phyloP scores from a whole-genome alignment of 1,140 invertebrate genomes.

The Belonocnema kinseyi region DNA sequence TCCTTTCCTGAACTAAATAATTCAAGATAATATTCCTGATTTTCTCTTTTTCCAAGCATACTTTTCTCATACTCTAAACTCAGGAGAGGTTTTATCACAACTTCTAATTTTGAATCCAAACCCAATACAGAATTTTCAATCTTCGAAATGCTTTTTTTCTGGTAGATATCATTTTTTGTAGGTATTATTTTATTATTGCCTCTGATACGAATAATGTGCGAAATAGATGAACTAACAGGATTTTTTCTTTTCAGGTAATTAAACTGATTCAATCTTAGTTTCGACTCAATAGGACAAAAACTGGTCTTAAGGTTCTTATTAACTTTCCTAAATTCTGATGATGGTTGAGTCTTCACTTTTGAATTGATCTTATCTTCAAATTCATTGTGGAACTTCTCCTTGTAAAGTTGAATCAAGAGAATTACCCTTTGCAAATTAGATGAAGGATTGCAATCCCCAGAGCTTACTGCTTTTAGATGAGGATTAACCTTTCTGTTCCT shows the following conservation, averaged over 20 bases:
- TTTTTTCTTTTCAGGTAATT: background rate
- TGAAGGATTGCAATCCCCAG: background rate
- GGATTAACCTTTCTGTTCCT: background rate
- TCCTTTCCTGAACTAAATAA: background rate
- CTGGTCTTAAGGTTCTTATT: background rate
- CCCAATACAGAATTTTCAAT: background rate
- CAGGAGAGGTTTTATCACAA: background rate
- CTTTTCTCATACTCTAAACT: background rate
- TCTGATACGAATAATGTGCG: background rate
- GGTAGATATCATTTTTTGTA: background rate
- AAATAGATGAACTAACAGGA: conserved; percentile 1
- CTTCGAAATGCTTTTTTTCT: background rate
- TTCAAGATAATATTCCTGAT: background rate
- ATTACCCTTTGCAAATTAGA: background rate
- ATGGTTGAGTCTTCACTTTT: background rate
- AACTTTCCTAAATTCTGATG: background rate
- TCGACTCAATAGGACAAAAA: background rate
- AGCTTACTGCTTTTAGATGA: background rate
- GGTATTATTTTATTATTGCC: background rate
- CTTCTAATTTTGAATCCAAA: background rate
- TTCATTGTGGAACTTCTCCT: conserved; percentile 5
- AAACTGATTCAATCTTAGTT: background rate
- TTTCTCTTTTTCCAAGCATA: background rate
- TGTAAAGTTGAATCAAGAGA: background rate
- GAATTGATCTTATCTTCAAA: background rate